Evolutionary conservation across 2,888 invertebrate genomes (phyloP).

Genomic region (Diaphora mendica): DNA sequence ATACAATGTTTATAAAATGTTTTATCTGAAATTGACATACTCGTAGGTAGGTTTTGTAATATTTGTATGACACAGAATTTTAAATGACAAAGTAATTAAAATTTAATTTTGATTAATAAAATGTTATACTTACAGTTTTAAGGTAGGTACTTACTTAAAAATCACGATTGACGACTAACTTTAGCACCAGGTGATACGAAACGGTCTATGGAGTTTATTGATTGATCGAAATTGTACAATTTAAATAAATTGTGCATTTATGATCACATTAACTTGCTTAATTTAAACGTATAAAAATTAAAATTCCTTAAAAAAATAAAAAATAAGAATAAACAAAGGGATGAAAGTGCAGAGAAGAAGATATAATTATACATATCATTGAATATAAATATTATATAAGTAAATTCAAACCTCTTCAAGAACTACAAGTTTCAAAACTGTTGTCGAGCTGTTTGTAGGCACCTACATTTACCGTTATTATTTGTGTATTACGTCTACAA

Average conservation of each 20-base stretch:
- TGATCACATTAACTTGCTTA: not conserved
- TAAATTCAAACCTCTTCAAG: not conserved
- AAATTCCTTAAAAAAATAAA: not conserved
- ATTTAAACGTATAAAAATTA: not conserved
- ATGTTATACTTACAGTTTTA: too few species aligned
- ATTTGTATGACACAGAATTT: too few species aligned
- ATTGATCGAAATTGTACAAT: not conserved
- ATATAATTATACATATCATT: not conserved
- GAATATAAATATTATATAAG: not conserved
- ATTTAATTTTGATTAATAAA: too few species aligned
- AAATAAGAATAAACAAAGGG: not conserved
- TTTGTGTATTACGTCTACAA: not conserved
- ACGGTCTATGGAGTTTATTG: too few species aligned
- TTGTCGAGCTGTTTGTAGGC: not conserved
- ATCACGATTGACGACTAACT: too few species aligned
- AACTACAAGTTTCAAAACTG: not conserved
- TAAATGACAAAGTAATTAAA: too few species aligned
- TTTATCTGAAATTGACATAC: not conserved
- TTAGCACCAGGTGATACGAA: too few species aligned
- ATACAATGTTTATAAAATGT: too few species aligned
- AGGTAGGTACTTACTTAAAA: too few species aligned
- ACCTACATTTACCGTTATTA: not conserved
- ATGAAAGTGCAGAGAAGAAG: not conserved
- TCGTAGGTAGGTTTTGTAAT: not conserved
- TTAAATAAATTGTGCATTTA: too few species aligned